Conservation (phyloP, 2,888 invertebrate species). For the Mythimna lalbum region DNA sequence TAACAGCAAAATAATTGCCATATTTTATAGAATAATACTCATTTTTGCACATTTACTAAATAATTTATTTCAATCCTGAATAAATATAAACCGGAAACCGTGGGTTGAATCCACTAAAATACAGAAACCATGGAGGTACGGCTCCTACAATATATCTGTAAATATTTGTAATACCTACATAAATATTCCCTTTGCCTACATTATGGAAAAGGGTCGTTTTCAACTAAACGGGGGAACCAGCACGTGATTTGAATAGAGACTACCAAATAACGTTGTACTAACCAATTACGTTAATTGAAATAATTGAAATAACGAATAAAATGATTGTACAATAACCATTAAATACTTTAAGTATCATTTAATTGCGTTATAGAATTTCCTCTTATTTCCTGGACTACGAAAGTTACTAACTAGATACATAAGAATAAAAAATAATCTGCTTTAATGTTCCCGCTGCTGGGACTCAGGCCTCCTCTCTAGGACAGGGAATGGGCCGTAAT, state of each 20-base stretch:
- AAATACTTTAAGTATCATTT: slow-evolving; percentile 13
- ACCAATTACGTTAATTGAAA: slow-evolving; percentile 65
- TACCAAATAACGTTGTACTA: slow-evolving; percentile 43
- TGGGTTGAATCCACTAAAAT: slow-evolving; percentile 7
- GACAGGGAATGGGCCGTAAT: too few species aligned
- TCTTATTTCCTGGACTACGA: background rate
- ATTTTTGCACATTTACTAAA: background rate
- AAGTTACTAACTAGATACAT: background rate
- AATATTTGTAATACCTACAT: slow-evolving; percentile 32
- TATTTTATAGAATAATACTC: background rate
- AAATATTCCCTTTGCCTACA: slow-evolving; percentile 46
- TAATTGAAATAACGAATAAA: slow-evolving; percentile 65
- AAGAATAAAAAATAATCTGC: too few species aligned
- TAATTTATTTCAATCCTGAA: slow-evolving; percentile 25
- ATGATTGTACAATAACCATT: slow-evolving; percentile 44
- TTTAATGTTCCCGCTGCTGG: too few species aligned
- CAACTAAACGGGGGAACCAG: slow-evolving; percentile 49
- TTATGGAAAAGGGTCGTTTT: slow-evolving; percentile 44
- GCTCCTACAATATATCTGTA: slow-evolving; percentile 37
- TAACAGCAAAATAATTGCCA: background rate
- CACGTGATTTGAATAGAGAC: slow-evolving; percentile 66
- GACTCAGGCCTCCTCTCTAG: too few species aligned
- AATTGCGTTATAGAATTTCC: background rate
- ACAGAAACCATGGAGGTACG: slow-evolving; percentile 21
- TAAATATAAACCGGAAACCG: slow-evolving; percentile 24